A percentile compares a stretch with the other conserved stretches of the same genome.
Conservation (phyloP, 2,888 invertebrate species). For the Acrobasis suavella region DNA sequence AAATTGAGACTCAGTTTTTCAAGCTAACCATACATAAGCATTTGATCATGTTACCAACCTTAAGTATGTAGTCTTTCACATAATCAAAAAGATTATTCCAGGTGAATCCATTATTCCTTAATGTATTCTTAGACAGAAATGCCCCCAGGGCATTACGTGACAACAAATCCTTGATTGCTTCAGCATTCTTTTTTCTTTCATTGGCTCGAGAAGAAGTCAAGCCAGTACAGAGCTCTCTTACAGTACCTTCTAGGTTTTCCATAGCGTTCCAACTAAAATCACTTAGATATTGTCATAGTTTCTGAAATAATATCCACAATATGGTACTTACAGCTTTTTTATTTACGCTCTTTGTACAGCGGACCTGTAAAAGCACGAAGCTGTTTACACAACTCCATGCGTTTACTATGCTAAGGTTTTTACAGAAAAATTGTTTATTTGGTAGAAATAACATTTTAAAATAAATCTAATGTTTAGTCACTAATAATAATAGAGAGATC, state of each 20-base stretch:
- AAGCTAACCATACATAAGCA: too few relatives aligned
- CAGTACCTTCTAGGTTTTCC: conserved; percentile 58
- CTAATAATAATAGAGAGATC: too few relatives aligned
- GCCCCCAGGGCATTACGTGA: conserved; percentile 63
- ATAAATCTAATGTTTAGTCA: too few relatives aligned
- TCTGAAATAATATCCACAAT: neutral
- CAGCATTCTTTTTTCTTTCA: conserved; percentile 75
- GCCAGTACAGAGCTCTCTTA: conserved; percentile 59
- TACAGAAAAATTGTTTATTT: too few relatives aligned
- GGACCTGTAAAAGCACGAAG: too few relatives aligned
- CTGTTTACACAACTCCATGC: too few relatives aligned
- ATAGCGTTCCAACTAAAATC: conserved; percentile 37
- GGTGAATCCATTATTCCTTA: conserved; percentile 56
- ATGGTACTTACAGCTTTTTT: too few relatives aligned
- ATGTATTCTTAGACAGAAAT: conserved; percentile 62
- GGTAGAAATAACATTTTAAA: too few relatives aligned
- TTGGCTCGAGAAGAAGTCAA: conserved; percentile 63
- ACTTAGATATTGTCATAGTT: neutral
- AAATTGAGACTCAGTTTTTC: too few relatives aligned
- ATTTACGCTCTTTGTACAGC: too few relatives aligned
- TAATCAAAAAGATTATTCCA: conserved; percentile 74
- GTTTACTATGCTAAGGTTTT: too few relatives aligned
- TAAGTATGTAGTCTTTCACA: conserved; percentile 68
- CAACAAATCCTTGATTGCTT: conserved; percentile 65
- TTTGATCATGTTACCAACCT: conserved; percentile 46